A percentile compares a stretch with the other conserved stretches of the same genome.
These are phyloP conservation scores for Teleogryllus occipitalis DNA, from an alignment of 1,140 invertebrate genomes.

Conservation along the genomic window DNA sequence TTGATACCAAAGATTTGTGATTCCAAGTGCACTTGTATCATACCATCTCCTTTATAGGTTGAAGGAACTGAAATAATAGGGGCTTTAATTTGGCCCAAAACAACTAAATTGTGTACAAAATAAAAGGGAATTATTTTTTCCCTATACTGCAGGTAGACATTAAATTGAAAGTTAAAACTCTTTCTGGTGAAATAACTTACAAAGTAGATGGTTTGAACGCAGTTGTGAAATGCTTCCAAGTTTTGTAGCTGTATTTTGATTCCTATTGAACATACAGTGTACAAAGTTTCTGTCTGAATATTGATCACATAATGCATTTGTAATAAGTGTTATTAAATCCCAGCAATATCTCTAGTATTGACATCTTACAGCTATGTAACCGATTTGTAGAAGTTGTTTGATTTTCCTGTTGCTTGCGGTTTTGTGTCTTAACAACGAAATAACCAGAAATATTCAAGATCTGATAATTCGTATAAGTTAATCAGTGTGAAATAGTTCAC, in stretches of 20 bases:
- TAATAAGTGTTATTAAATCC: background rate
- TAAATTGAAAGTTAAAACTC: background rate
- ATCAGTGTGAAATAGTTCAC: background rate
- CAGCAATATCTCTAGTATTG: background rate
- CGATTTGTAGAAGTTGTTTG: background rate
- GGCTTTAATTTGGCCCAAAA: background rate
- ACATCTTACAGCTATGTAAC: background rate
- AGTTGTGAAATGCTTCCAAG: conserved; percentile 4
- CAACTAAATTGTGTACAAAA: background rate
- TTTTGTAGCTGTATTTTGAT: conserved; percentile 1
- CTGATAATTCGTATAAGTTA: background rate
- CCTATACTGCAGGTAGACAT: too few relatives aligned
- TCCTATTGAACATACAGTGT: background rate
- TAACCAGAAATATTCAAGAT: background rate
- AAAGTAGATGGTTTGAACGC: background rate
- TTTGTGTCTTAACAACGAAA: conserved; percentile 1
- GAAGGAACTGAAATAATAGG: background rate
- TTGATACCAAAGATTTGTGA: background rate
- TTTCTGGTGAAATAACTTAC: background rate
- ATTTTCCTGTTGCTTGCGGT: background rate
- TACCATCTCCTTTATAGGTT: background rate
- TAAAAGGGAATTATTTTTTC: background rate
- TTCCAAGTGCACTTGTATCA: background rate
- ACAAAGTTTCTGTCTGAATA: background rate
- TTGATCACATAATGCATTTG: background rate